Evolutionary conservation across 2,888 invertebrate species (phyloP), one percentile per base, ranked within the genome.

Genomic region (Catonia carolina): DNA sequence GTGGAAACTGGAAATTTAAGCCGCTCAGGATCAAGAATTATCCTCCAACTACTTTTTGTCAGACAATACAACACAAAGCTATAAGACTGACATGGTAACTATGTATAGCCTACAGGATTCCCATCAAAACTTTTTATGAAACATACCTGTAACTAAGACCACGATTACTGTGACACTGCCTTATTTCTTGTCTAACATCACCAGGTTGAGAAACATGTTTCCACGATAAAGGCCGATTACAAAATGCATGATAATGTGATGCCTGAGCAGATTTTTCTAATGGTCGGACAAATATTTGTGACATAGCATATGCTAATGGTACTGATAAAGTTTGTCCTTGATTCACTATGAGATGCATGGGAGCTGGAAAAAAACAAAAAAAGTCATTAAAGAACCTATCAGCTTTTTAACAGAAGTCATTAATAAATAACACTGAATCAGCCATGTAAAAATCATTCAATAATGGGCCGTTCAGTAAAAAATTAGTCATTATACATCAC

Each of bases 231-330:
- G 78, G 74, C 58, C 78, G 77, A 62, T 73, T 74, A 67, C 81
- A 82, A 69, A 79, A 78, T 33, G 71, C 70, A 66, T 73, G 71
- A 55, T 71, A 63, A 67, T 67, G 67, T 68, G 70, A 23, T 35
- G 52, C 58, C 50, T 50, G 62, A 45, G 50, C 58, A 35, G 55
- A 71, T 3, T 71, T 71, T 66, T 74, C 77, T 56, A 81, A 69
- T 2, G 93, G 94, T 47, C 86, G 82, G 52, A 86, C 77, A 74
- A 82, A 85, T 70, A 95, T 80, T 62, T 83, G 81, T 2, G 85
- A 83, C 67, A 85, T 79, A 0, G 85, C 83, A 65, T 86, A 85
- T 15, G 80, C 78, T 60, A 95, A 74, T 17, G 95, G 95, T 54
- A 93, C 81, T 36, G 90, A 82, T 7, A 64, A 54, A 20, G 58